phyloP scores from a whole-genome alignment of 1,140 invertebrate genomes.

The Myzus persicae region DNA sequence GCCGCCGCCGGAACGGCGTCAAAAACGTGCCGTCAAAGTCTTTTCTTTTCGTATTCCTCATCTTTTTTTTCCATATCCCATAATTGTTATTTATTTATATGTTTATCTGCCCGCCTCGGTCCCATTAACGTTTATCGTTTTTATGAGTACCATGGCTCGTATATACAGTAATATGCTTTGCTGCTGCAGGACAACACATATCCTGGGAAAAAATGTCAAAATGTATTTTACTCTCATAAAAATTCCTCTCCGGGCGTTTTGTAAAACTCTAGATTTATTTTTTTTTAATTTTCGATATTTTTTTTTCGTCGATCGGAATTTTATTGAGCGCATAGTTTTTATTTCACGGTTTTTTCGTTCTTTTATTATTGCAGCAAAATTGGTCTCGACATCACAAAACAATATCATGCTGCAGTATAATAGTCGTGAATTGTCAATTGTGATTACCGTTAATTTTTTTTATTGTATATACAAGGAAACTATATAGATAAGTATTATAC shows the following conservation, averaged over 20 bases:
- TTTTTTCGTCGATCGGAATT: constrained; percentile 30
- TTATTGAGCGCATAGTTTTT: constrained; percentile 4
- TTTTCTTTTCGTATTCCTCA: background rate
- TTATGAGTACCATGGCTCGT: background rate
- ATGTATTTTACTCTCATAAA: constrained; percentile 27
- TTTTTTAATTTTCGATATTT: constrained; percentile 27
- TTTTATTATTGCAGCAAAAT: background rate
- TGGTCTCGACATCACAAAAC: background rate
- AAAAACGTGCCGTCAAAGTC: constrained; percentile 30
- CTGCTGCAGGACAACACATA: background rate
- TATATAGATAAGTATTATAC: background rate
- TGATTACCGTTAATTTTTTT: constrained; percentile 28
- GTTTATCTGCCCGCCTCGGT: background rate
- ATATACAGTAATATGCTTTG: background rate
- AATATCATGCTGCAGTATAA: background rate
- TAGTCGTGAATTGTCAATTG: background rate
- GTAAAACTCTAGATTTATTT: background rate
- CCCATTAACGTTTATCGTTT: constrained; percentile 21
- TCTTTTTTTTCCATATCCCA: background rate
- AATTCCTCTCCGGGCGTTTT: constrained; percentile 7
- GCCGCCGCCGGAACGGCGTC: background rate
- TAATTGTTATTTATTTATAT: constrained; percentile 7
- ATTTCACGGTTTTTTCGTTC: background rate
- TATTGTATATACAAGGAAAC: background rate
- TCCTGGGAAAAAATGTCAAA: background rate